Evolutionary conservation across 2,888 invertebrate species (phyloP).

Genomic region (Dascillus cervinus): DNA sequence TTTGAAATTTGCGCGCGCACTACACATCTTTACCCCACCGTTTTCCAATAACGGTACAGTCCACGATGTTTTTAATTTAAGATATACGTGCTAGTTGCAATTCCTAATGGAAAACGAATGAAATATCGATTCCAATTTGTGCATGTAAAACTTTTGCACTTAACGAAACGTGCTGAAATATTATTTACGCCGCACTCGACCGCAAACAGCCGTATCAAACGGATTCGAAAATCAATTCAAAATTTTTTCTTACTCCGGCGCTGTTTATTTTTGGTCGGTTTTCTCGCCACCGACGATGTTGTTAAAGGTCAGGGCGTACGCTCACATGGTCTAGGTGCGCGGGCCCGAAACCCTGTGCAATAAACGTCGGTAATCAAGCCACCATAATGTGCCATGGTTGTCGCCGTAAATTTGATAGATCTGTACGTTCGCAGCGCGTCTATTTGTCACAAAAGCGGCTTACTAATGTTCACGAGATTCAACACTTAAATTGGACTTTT

Average conservation of each 20-base stretch:
- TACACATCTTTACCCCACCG: constrained; percentile 28
- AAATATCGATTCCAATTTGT: constrained; percentile 27
- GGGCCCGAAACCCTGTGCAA: too few species aligned
- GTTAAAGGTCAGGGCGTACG: too few species aligned
- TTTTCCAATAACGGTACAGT: constrained; percentile 28
- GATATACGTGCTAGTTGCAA: constrained; percentile 28
- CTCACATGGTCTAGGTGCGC: too few species aligned
- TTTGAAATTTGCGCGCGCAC: constrained; percentile 30
- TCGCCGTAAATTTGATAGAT: constrained; percentile 21
- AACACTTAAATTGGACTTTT: not conserved
- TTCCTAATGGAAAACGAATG: constrained; percentile 21
- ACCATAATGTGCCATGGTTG: constrained; percentile 13
- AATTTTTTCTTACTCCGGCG: too few species aligned
- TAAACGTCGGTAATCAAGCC: constrained; percentile 5
- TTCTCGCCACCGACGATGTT: too few species aligned
- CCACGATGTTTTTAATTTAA: constrained; percentile 33
- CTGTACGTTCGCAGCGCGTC: constrained; percentile 22
- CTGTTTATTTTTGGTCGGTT: too few species aligned
- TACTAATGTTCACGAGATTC: constrained; percentile 5
- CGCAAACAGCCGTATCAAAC: constrained; percentile 9
- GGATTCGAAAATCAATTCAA: too few species aligned
- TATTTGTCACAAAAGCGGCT: constrained; percentile 8
- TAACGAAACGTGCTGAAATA: constrained; percentile 20
- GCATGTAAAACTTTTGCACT: constrained; percentile 22
- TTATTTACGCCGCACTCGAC: constrained; percentile 12